phyloP scores from a whole-genome alignment of 2,888 invertebrate species.

The Cerceris ruficornis region DNA sequence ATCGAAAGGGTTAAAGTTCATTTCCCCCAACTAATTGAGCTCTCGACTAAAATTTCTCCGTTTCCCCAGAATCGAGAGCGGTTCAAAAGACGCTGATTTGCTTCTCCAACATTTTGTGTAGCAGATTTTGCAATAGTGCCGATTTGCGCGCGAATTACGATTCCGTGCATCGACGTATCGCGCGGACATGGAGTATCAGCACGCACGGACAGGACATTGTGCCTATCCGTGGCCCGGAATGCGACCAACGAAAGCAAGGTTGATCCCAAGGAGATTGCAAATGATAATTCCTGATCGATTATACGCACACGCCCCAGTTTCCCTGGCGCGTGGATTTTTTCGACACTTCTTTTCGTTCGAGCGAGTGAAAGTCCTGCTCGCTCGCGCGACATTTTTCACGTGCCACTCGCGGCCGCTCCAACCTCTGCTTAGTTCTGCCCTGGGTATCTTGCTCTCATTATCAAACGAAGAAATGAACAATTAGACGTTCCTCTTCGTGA shows the following conservation, averaged over 20 bases:
- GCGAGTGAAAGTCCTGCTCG: slow-evolving; percentile 55
- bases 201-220: slow-evolving; percentile 15
- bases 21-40: too few species aligned
- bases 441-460: not conserved
- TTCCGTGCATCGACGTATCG: not conserved
- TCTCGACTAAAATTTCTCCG: too few species aligned
- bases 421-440: not conserved
- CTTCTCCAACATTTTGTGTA: too few species aligned
- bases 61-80: too few species aligned
- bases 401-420: not conserved
- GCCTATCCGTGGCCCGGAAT: slow-evolving; percentile 70
- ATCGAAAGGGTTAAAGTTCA: too few species aligned
- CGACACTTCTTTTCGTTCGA: slow-evolving; percentile 54
- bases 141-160: not conserved
- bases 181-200: not conserved
- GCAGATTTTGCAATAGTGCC: not conserved
- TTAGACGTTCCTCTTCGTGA: not conserved
- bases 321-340: slow-evolving; percentile 59
- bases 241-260: slow-evolving; percentile 79
- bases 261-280: slow-evolving; percentile 76
- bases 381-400: slow-evolving; percentile 54
- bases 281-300: slow-evolving; percentile 72
- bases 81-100: too few species aligned
- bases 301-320: slow-evolving; percentile 68
- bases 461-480: slow-evolving; percentile 1